Evolutionary conservation across 2,888 invertebrate species (phyloP), one percentile per base, ranked within the genome.

Genomic region (Ochropleura plecta): DNA sequence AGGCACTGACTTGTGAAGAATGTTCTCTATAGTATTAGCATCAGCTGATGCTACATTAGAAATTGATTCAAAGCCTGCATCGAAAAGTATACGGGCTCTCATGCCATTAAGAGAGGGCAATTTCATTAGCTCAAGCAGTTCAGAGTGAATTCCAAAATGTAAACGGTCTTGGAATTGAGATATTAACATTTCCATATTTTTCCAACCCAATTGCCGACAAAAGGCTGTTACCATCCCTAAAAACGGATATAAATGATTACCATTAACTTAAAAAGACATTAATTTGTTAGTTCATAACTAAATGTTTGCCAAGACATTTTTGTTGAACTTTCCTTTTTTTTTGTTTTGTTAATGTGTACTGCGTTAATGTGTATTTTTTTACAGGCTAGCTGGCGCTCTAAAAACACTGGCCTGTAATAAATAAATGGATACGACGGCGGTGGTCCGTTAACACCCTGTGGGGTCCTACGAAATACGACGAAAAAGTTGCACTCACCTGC

Each of bases 171-270:
- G 99, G 93, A 99, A 99, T 94, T 99, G 99, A 0, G 98, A 97
- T 60, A 99, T 97, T 59, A 99, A 96, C 83, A 99, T 96, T 92
- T 99, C 98, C 90, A 99, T 97, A 91, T 98, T 98, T 83, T 97
- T 97, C 99, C 99, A 99, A 44, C 99, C 99, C 16, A 99, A 95
- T 71, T 99, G 98, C 81, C 97, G 97, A 93, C 99, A 99, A 95
- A 99, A 99, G n/a, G 98, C 98, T 5, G 99, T 99, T 1, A 99
- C 98, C 98, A 99, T 99, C 73, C 99, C 99, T 98, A 86, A 89
- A 93, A 71, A 48, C 30, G 10, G 4, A 62, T 40, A 40, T 30
- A 12, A 64, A 55, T 51, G 8, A 18, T 20, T 12, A 46, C 8
- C 3, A 30, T 2, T 30, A 30, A 30, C 3, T 30, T 30, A 30